These are phyloP conservation scores for Acyrthosiphon pisum DNA, from an alignment of 1,140 invertebrate genomes.

Conservation along the genomic window DNA sequence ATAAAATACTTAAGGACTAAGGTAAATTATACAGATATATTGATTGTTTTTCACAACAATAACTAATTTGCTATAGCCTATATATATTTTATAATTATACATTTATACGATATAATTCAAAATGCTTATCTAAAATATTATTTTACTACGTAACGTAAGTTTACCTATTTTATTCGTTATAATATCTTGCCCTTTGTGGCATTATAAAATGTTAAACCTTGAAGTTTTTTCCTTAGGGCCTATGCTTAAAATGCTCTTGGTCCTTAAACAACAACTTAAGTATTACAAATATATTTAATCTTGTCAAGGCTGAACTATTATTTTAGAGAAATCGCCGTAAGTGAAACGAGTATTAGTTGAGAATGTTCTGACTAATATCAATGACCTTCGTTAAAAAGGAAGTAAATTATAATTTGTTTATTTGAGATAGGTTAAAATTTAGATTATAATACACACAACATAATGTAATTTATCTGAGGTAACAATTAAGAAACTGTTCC, in stretches of 20 bases:
- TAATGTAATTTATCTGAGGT: not conserved
- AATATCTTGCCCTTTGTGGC: not conserved
- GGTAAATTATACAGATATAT: not conserved
- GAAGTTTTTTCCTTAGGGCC: constrained; percentile 7
- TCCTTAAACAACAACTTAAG: constrained; percentile 42
- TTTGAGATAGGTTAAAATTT: constrained; percentile 42
- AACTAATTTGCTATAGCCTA: not conserved
- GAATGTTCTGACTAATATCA: constrained; percentile 43
- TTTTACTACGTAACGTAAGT: not conserved
- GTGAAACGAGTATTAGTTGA: constrained; percentile 20
- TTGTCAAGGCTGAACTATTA: constrained; percentile 45
- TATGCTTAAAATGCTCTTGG: not conserved
- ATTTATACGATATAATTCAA: not conserved
- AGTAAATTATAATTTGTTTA: constrained; percentile 35
- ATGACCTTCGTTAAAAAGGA: constrained; percentile 47
- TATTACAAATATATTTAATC: constrained; percentile 31
- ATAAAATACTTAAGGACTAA: not conserved
- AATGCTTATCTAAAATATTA: not conserved
- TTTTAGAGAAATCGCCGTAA: constrained; percentile 48
- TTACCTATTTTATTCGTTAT: not conserved
- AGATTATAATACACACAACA: not conserved
- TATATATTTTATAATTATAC: not conserved
- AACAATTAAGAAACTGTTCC: not conserved
- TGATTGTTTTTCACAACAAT: not conserved
- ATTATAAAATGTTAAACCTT: constrained; percentile 11